Evolutionary conservation across 64 coral and sea anemone genomes (phyloP).

Genomic region (Pocillopora damicornis): DNA sequence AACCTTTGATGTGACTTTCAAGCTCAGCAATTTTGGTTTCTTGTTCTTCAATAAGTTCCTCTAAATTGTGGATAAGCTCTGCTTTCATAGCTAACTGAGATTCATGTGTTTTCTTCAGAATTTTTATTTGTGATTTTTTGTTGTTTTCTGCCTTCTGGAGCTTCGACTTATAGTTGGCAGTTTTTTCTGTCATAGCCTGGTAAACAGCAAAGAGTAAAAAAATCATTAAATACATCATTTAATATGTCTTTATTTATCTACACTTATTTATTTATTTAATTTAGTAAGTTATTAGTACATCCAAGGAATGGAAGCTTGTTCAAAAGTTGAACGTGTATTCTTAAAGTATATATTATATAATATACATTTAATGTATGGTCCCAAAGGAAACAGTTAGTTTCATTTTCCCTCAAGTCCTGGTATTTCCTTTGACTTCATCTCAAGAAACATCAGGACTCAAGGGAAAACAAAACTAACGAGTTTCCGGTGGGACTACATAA

Average conservation of each 20-base stretch:
- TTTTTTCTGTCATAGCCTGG: constrained; percentile 93
- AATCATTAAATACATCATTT: background rate
- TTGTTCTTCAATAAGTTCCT: constrained; percentile 88
- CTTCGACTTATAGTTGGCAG: constrained; percentile 74
- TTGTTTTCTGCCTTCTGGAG: constrained; percentile 90
- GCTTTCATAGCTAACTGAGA: constrained; percentile 83
- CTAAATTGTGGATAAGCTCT: constrained; percentile 76
- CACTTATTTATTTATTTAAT: background rate
- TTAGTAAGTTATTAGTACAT: too few species aligned
- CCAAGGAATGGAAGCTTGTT: too few species aligned
- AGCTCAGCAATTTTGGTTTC: constrained; percentile 76
- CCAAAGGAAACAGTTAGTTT: too few species aligned
- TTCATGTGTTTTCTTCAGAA: constrained; percentile 95
- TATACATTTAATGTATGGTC: too few species aligned
- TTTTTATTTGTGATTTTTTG: constrained; percentile 95
- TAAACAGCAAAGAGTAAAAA: background rate
- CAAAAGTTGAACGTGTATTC: too few species aligned
- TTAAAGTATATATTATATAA: too few species aligned
- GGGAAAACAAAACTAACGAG: too few species aligned
- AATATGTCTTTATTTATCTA: background rate
- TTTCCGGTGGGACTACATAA: too few species aligned
- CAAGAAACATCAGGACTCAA: too few species aligned
- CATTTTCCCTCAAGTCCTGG: too few species aligned
- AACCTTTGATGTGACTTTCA: constrained; percentile 69
- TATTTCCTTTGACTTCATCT: too few species aligned